Base-by-base conservation (phyloP, 2,113 vertebrate species). In the Oostethus manadensis region DNA sequence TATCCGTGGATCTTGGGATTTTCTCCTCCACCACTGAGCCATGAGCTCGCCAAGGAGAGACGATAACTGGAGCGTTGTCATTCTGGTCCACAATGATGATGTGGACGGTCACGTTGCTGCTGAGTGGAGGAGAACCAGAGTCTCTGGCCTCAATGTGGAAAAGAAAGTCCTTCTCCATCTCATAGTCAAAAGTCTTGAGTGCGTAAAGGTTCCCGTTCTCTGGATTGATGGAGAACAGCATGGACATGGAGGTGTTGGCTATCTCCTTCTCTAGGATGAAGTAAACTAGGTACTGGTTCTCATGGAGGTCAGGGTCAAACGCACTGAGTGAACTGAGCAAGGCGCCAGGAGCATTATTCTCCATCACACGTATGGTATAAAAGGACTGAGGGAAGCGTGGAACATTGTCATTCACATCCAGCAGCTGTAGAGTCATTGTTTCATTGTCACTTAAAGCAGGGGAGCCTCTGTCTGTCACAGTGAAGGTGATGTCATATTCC, bases 1-100 rank as follows among this genome's bases (percentile, higher is more conserved):
- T 86, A 14, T 89, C 71, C 0, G 89, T 90, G 0, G 83, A 88
- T 0, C 89, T 84, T 0, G 89, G 89, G 56, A 91, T 88, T 61
- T 88, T 64, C 60, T 90, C 86, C 0, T 88, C 89, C 6, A 90
- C 92, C 13, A 88, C 26, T 0, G 90, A 89, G 17, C 91, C 90
- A 0, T 93, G 92, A 23, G 73, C 86, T 0, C 78, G 85, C 85
- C 85, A 21, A 3, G 91, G 91, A 18, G 88, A 91, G 9, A 91
- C 51, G 0, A 92, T 87, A 8, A 91, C 77, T 0, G 91, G 89
- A 1, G 85, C 78, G 0, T 93, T 92, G 84, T 93, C 90, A 0
- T 93, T 92, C 80, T 92, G 89, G 47, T 93, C 90, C 75, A 93
- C 50, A 58, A 92, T 87, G 0, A 90, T 89, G 76, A 92, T 86